Percentiles rank a stretch among this genome's conserved stretches.
Evolutionary conservation across 1,140 invertebrate species (phyloP).

Genomic region (Whitmania pigra): DNA sequence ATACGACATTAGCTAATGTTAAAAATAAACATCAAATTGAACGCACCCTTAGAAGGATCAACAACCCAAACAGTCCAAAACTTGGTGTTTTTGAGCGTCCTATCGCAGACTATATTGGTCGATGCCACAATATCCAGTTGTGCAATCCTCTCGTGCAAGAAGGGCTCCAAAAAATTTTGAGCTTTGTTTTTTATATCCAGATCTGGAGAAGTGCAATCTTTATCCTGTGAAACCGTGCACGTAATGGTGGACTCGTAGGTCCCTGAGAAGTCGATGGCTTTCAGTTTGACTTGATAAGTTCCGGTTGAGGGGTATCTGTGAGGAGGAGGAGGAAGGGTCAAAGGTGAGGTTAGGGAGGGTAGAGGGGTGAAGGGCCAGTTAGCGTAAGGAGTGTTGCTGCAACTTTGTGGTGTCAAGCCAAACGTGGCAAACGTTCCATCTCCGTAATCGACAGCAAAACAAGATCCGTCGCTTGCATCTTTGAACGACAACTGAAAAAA

Average conservation of each 20-base stretch:
- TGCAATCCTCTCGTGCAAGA: slow-evolving; percentile 26
- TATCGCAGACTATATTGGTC: slow-evolving; percentile 32
- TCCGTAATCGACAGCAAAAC: slow-evolving; percentile 29
- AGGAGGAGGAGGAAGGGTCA: background rate
- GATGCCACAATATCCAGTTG: slow-evolving; percentile 29
- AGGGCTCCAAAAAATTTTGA: slow-evolving; percentile 28
- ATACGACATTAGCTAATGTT: too few relatives aligned
- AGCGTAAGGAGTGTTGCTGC: background rate
- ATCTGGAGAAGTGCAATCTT: slow-evolving; percentile 35
- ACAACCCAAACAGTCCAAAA: slow-evolving; percentile 29
- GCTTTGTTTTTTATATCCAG: slow-evolving; percentile 32
- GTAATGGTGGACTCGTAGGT: background rate
- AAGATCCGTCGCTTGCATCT: background rate
- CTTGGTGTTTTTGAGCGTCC: slow-evolving; percentile 31
- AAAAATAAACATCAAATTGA: background rate
- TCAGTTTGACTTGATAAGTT: slow-evolving; percentile 32
- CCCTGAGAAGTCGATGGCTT: slow-evolving; percentile 30
- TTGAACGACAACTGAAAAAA: background rate
- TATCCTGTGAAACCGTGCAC: slow-evolving; percentile 26
- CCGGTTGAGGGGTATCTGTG: slow-evolving; percentile 22
- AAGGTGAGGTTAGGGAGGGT: slow-evolving; percentile 1
- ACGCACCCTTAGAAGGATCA: slow-evolving; percentile 26
- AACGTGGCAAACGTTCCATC: slow-evolving; percentile 29
- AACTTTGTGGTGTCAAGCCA: slow-evolving; percentile 18
- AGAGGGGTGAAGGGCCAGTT: background rate